Evolutionary conservation across 2,888 invertebrate genomes (phyloP), one percentile per base, ranked within the genome.

Genomic region (Notodonta ziczac): DNA sequence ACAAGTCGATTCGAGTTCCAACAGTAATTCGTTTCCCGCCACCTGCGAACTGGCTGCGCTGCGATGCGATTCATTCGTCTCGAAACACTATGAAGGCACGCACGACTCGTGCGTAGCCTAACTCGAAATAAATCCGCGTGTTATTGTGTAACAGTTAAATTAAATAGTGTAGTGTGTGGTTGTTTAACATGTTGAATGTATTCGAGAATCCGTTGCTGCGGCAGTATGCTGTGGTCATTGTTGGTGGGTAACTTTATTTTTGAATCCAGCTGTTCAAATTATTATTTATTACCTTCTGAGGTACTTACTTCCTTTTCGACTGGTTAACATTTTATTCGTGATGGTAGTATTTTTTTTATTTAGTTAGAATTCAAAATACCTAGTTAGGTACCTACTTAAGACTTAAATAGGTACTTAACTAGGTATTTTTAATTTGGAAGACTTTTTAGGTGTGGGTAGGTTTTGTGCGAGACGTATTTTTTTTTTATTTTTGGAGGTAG

Each of bases 191-290:
- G 55, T 48, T 48, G 72, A 12, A 44, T 13, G 9, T 56, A 44
- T 44, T 42, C 16, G 44, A 56, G 7, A 56, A 24, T 24, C 73
- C 78, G 9, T 57, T 78, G 13, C 39, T 84, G n/a, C 66, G 82
- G 51, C 83, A 84, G 56, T 84, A 82, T 69, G 65, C 69, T 5
- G 66, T 78, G 13, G 81, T 83, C 40, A 72, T 82, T 57, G 65
- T 68, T 46, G 81, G 83, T 83, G 69, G 61, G 67, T 50, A 50
- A 10, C 42, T 42, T n/a, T 42, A 10, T 42, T 42, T 10, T 12
- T 9, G 12, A 16, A 16, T 9, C 14, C 9, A 16, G 50, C 12
- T 50, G 9, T 10, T 50, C n/a, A 50, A n/a, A 7, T 48, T 48
- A 7, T n/a, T 5, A 10, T 24, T 2, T 24, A 2, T 24, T 24